A percentile compares a stretch with the other conserved stretches of the same genome.
Evolutionary conservation across 1,140 invertebrate species (phyloP).

Genomic region (Chionoecetes opilio): DNA sequence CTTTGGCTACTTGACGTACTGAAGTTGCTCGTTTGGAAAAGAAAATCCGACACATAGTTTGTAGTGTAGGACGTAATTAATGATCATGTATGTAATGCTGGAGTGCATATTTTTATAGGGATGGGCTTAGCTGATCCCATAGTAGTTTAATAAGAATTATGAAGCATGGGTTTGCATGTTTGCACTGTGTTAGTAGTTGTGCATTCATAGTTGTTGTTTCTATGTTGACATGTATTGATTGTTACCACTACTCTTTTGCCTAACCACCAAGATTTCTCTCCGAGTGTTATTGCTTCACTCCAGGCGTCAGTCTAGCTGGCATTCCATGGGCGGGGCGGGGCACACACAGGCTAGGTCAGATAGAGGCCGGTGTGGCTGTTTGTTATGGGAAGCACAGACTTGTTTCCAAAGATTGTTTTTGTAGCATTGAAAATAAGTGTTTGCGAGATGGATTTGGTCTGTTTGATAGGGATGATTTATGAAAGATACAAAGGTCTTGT

Average conservation of each 20-base stretch:
- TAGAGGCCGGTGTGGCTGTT: conserved; percentile 5
- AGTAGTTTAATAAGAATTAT: conserved; percentile 63
- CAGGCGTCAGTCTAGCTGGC: conserved; percentile 39
- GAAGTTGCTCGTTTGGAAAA: conserved; percentile 17
- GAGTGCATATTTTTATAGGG: conserved; percentile 70
- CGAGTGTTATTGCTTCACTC: conserved; percentile 39
- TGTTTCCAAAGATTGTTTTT: conserved; percentile 30
- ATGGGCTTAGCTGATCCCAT: conserved; percentile 62
- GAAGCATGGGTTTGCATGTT: conserved; percentile 72
- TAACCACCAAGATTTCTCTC: neutral
- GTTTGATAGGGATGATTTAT: neutral
- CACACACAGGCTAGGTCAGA: neutral
- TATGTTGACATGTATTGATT: conserved; percentile 74
- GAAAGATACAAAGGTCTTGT: conserved; percentile 31
- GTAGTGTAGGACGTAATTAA: conserved; percentile 59
- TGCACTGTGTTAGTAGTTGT: conserved; percentile 77
- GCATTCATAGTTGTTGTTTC: conserved; percentile 76
- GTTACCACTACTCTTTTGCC: conserved; percentile 66
- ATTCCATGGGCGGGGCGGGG: conserved; percentile 49
- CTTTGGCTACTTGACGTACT: conserved; percentile 28
- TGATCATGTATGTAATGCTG: conserved; percentile 45
- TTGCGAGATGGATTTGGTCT: neutral
- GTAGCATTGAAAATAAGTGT: neutral
- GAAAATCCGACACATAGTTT: neutral
- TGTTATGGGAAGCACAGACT: conserved; percentile 17